Conservation (phyloP, 2,888 invertebrate genomes). For the Pheosia tremula region DNA sequence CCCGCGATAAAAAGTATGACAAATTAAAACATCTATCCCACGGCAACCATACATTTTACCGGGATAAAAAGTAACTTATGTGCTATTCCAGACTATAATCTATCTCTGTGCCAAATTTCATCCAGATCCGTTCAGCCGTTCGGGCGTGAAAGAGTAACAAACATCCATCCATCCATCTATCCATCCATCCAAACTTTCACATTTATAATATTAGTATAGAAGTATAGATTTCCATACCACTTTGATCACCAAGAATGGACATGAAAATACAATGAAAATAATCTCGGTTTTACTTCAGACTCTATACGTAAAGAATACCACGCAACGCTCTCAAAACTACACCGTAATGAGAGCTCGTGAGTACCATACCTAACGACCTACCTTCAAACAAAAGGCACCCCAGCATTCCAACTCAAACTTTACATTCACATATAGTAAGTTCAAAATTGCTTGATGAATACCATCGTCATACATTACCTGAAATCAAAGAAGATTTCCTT, state of each 20-base stretch:
- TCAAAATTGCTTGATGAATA: conserved; percentile 14
- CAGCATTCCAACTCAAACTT: conserved; percentile 30
- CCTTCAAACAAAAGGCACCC: conserved; percentile 38
- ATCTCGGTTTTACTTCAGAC: conserved; percentile 41
- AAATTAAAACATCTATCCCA: too few relatives aligned
- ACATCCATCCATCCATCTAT: too few relatives aligned
- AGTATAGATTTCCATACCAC: not conserved
- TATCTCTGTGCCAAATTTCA: too few relatives aligned
- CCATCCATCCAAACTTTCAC: too few relatives aligned
- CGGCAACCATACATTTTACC: too few relatives aligned
- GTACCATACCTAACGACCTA: conserved; percentile 47
- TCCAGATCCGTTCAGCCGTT: too few relatives aligned
- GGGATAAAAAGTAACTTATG: too few relatives aligned
- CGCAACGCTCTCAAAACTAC: conserved; percentile 48
- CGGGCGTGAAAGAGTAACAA: too few relatives aligned
- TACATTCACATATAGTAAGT: conserved; percentile 18
- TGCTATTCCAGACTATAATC: too few relatives aligned
- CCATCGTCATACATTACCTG: conserved; percentile 33
- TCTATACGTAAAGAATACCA: conserved; percentile 39
- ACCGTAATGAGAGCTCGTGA: conserved; percentile 55
- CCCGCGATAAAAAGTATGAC: too few relatives aligned
- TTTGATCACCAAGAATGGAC: conserved; percentile 28
- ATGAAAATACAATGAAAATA: conserved; percentile 42
- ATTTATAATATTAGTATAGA: not conserved
- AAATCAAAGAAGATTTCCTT: conserved; percentile 38